Evolutionary conservation across 2,888 invertebrate species (phyloP), one percentile per base, ranked within the genome.

Genomic region (Actias luna): DNA sequence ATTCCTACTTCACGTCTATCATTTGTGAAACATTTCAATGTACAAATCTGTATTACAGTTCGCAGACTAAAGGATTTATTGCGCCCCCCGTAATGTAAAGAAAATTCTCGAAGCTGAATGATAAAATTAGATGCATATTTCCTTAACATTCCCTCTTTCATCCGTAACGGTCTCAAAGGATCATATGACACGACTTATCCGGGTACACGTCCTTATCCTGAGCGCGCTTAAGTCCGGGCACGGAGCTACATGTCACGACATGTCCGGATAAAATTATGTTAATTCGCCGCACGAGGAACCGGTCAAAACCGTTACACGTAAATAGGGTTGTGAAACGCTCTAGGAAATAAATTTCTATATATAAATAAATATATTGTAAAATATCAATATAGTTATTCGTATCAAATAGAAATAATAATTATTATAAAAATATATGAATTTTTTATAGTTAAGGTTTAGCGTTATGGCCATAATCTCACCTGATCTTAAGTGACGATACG

Each of bases 221-320:
- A 5, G 29, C 29, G 8, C 29, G 29, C 29, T 55, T 55, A 55
- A 55, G 55, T 55, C 55, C 29, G 29, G 55, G 29, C 42, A 35
- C 36, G 59, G 27, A 35, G 59, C 59, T 22, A 59, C 36, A 59
- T 29, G 59, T 42, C 59, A 36, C 42, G 59, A 59, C 59, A 59
- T 59, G 42, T 59, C 59, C 46, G 36, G 33, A 59, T 42, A 42
- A 42, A 59, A 59, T 59, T 59, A 59, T 59, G 59, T 59, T 59
- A 59, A 59, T 59, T 55, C 55, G 27, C 27, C 46, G 42, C 42
- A 42, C 42, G 36, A n/a, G 27, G 42, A 31, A 29, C 59, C 39
- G 27, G 59, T 27, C 42, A 42, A 59, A 59, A 42, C 29, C 29
- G 29, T 55, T 29, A 50, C n/a, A n/a, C n/a, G 10, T 10, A n/a